Base-by-base conservation (phyloP, 1,140 invertebrate species). In the Oryzaephilus surinamensis region DNA sequence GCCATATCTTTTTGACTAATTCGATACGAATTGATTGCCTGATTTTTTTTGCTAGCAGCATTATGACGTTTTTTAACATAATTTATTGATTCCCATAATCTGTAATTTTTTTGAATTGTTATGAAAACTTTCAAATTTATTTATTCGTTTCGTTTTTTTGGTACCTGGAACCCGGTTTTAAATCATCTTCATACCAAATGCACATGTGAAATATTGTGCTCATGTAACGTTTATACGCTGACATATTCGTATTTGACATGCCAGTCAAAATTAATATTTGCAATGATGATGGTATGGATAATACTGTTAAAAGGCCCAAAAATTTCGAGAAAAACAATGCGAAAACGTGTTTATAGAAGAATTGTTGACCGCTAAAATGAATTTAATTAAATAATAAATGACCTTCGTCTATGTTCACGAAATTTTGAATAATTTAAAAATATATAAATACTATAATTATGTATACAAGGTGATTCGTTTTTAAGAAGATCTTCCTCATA, bases 1-100 rank as follows among this genome's bases (percentile, higher is more conserved):
- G 77, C 78, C 73, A 94, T 76, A 45, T 92, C 87, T 41, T 77
- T 71, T 60, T 95, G 90, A 0, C 73, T 75, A 10, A 75, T 70
- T 15, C 38, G 14, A 8, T 55, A 50, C 3, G 71, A 56, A 2
- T 75, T 73, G 1, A 55, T 55, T 6, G 63, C 57, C 6, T 61
- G 63, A 2, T 68, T 65, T 26, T 64, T 59, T 36, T 46, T 52
- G 26, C 69, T 75, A 0, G 74, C 77, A 2, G 65, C 55, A 11
- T 75, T 67, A 49, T 88, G 84, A 10, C 75, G 72, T 21, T 60
- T 69, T 18, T 79, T 66, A 0, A 87, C 81, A 8, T 72, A 66
- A 32, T 66, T 62, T 30, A 88, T 49, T 0, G 83, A 85, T 24
- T 70, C 67, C 74, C 74, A 77, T 11, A 73, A 62, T 29, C 71